These are phyloP conservation scores for Arizona elegans DNA, from an alignment of 2,113 vertebrate species.

Conservation along the genomic window DNA sequence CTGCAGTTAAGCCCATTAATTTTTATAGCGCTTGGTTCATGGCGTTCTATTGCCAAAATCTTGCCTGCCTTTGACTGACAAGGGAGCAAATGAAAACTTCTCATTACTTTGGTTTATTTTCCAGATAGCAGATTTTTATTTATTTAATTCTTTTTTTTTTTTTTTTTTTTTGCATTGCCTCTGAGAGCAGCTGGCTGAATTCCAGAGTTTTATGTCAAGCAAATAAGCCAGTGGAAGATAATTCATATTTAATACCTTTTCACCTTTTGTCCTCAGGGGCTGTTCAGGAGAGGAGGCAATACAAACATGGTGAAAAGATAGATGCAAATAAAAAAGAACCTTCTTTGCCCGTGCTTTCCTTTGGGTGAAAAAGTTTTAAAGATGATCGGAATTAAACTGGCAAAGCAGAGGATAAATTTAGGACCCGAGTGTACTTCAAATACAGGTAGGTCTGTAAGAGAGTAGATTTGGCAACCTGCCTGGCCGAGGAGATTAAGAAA, in stretches of 20 bases:
- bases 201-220: not conserved
- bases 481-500: not conserved
- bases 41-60: not conserved
- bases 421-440: not conserved
- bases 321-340: not conserved
- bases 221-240: not conserved
- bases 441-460: too few relatives aligned
- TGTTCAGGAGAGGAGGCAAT: not conserved
- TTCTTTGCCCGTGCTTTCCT: not conserved
- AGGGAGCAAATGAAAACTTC: not conserved
- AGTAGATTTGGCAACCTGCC: not conserved
- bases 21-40: conserved; percentile 3
- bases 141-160: too few relatives aligned
- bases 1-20: not conserved
- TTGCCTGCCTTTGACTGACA: not conserved
- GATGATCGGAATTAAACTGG: not conserved
- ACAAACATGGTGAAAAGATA: not conserved
- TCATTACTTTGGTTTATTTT: not conserved
- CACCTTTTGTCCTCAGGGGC: conserved; percentile 12
- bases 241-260: conserved; percentile 2
- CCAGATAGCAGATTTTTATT: not conserved
- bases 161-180: not conserved
- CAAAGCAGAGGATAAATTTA: not conserved
- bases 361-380: not conserved
- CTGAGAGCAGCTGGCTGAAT: not conserved